Evolutionary conservation across 37 sponge, comb jelly and placozoan species (phyloP), one percentile per base, ranked within the genome.

Genomic region (Aphrocallistes beatrix): DNA sequence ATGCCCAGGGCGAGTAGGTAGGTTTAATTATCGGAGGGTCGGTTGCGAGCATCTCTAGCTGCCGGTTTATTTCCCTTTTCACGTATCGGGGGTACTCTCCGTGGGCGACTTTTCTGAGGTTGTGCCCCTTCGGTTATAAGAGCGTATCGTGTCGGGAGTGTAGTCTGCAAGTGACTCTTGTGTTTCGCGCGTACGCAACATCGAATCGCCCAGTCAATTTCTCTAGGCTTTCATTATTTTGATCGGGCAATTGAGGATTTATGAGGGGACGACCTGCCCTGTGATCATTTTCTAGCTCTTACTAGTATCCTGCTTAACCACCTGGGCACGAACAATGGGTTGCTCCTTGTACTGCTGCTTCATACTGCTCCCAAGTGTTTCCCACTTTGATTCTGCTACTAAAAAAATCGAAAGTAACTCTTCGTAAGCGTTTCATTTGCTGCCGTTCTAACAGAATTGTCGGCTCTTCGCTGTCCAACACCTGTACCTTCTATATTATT

Each of bases 1-100:
- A 51, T 1, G 85, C 85, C 85, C 85, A 85, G 3, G 85, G 37
- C 3, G 38, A 37, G 39, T 0, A 37, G 39, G 69, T 51, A 51
- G 85, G 85, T 37, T 38, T 37, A 1, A 85, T 51, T 37, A 85
- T 51, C 45, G 45, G 45, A 13, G 45, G 45, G 23, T 51, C 85
- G 23, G 38, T 36, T 1, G 38, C 19, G 38, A 51, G 38, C 75
- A 85, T 85, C 16, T 51, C 81, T 37, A 85, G 19, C 75, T 60
- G 60, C 38, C 37, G 21, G 39, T 37, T 25, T 0, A 85, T 38
- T 50, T 38, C 75, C 23, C 37, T 23, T 51, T 23, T 28, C 17
- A 37, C 37, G 38, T n/a, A n/a, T 38, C 19, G 51, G 51, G 0
- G 85, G 85, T 23, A 85, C n/a, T 1, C 51, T 37, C 21, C 75